Evolutionary conservation across 2,113 vertebrate species (phyloP).

Genomic region (Petrocephalus zakoni): DNA sequence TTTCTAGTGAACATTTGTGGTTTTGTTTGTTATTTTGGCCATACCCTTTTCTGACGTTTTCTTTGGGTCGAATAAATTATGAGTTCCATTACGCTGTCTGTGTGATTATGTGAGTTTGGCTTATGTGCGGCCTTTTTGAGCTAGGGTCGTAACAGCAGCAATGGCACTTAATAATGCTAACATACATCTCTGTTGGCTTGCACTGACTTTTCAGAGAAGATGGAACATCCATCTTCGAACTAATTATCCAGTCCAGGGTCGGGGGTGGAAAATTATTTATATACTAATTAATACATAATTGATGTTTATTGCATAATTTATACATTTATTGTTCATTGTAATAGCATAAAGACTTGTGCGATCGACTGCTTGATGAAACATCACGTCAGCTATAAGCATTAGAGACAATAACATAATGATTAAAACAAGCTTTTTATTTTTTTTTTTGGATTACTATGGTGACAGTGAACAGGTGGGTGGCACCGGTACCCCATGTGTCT

Average conservation of each 20-base stretch:
- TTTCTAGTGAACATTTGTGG: too few relatives aligned
- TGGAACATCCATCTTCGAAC: not conserved
- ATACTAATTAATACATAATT: not conserved
- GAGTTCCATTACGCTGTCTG: too few relatives aligned
- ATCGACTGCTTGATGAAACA: not conserved
- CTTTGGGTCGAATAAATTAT: too few relatives aligned
- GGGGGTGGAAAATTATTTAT: not conserved
- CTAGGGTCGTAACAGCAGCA: too few relatives aligned
- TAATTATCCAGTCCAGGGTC: not conserved
- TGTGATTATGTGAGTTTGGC: too few relatives aligned
- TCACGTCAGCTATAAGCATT: not conserved
- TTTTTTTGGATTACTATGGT: not conserved
- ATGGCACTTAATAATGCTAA: too few relatives aligned
- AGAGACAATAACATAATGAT: not conserved
- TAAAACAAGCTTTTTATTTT: not conserved
- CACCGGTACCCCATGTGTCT: not conserved
- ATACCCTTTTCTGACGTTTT: too few relatives aligned
- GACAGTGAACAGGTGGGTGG: not conserved
- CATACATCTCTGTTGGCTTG: too few relatives aligned
- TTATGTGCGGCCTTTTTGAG: too few relatives aligned
- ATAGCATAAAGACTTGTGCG: not conserved
- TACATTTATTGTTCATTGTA: not conserved
- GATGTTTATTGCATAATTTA: not conserved
- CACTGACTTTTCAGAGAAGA: not conserved
- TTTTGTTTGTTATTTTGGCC: too few relatives aligned